phyloP scores from a whole-genome alignment of 2,888 invertebrate genomes.

The Myopa testacea region DNA sequence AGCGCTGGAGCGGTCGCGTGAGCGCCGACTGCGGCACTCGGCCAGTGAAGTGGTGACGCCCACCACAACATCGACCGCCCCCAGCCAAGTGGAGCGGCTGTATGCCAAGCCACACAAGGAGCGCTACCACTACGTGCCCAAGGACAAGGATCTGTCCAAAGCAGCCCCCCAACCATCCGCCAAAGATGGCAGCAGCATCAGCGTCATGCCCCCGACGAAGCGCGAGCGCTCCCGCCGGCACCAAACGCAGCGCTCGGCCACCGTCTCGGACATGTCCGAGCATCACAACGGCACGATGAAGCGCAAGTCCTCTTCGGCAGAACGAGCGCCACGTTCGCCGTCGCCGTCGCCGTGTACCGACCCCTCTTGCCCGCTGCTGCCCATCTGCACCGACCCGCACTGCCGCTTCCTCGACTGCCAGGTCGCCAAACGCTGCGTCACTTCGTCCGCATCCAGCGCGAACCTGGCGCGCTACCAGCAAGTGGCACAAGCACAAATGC shows the following conservation, averaged over 20 bases:
- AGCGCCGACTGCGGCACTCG: constrained; percentile 64
- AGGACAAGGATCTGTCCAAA: constrained; percentile 53
- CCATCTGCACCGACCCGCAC: constrained; percentile 68
- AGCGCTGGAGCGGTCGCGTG: constrained; percentile 53
- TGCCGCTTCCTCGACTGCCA: constrained; percentile 66
- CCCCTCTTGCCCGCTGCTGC: constrained; percentile 66
- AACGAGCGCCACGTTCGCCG: constrained; percentile 64
- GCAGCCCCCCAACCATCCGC: constrained; percentile 48
- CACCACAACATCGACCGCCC: constrained; percentile 49
- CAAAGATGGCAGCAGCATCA: constrained; percentile 39
- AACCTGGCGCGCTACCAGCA: constrained; percentile 63
- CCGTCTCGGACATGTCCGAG: constrained; percentile 67
- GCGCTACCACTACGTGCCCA: constrained; percentile 67
- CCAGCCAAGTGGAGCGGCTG: constrained; percentile 60
- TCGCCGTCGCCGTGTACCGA: constrained; percentile 68
- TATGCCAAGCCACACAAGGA: constrained; percentile 66
- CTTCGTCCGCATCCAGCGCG: constrained; percentile 56
- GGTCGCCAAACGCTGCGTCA: constrained; percentile 50
- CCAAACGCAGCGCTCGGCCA: constrained; percentile 68
- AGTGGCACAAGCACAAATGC: constrained; percentile 58
- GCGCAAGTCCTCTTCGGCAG: constrained; percentile 67
- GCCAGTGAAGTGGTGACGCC: constrained; percentile 66
- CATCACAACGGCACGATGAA: constrained; percentile 58
- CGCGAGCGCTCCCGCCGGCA: constrained; percentile 67
- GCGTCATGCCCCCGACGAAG: constrained; percentile 52